Evolutionary conservation across 2,888 invertebrate species (phyloP), one percentile per base, ranked within the genome.

Genomic region (Eueremaeus valkanovi): DNA sequence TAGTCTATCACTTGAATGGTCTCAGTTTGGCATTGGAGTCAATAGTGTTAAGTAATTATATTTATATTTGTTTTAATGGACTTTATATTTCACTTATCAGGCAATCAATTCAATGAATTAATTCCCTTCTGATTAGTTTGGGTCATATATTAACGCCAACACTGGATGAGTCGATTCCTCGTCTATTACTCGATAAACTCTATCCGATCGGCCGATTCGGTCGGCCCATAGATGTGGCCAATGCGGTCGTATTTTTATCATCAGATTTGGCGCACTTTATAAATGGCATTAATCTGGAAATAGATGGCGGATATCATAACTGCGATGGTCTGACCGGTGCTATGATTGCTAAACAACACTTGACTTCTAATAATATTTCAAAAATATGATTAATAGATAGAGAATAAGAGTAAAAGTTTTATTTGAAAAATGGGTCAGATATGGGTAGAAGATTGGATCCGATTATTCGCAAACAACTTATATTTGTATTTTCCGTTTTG

Each of bases 361-460:
- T 58, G 58, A 58, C 31, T 58, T 58, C 58, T 58, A 21, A 58
- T 58, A 29, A 58, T n/a, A n/a, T n/a, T n/a, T n/a, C n/a, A n/a
- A n/a, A n/a, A n/a, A n/a, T n/a, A n/a, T n/a, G n/a, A n/a, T n/a
- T n/a, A n/a, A n/a, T n/a, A n/a, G n/a, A n/a, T n/a, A n/a, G n/a
- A n/a, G n/a, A n/a, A n/a, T n/a, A n/a, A n/a, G n/a, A n/a, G n/a
- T n/a, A n/a, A n/a, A n/a, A n/a, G n/a, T n/a, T n/a, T n/a, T n/a
- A n/a, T n/a, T n/a, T n/a, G n/a, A n/a, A n/a, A n/a, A n/a, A n/a
- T n/a, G n/a, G n/a, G n/a, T n/a, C n/a, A n/a, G n/a, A n/a, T n/a
- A n/a, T n/a, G n/a, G n/a, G n/a, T n/a, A n/a, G n/a, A n/a, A n/a
- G n/a, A n/a, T n/a, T n/a, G n/a, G n/a, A n/a, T n/a, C n/a, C n/a